These are phyloP conservation scores for western clawed frog (Xenopus tropicalis) DNA, from an alignment of 2,113 vertebrate genomes.

Conservation along the genomic window UCB_Xtro_10.0 CM004447.2:6975501-6976000, in stretches of 20 bases:
- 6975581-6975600: no score
- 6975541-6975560: no score
- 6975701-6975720: background rate
- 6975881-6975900: background rate
- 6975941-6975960: no score
- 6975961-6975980: no score
- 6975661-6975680: background rate
- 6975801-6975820: constrained; percentile 16
- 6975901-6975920: no score
- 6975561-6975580: no score
- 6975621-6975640: background rate
- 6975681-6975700: constrained; percentile 14
- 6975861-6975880: background rate
- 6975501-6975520: no score
- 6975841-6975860: background rate
- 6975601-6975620: background rate
- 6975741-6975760: background rate
- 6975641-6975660: background rate
- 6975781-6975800: background rate
- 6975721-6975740: no score
- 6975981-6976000: no score
- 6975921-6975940: no score
- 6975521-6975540: no score
- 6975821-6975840: constrained; percentile 1
- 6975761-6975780: background rate